Percentiles rank a stretch among this genome's conserved stretches.
Evolutionary conservation across 2,888 invertebrate species (phyloP).

Genomic region (Apamea sordens): DNA sequence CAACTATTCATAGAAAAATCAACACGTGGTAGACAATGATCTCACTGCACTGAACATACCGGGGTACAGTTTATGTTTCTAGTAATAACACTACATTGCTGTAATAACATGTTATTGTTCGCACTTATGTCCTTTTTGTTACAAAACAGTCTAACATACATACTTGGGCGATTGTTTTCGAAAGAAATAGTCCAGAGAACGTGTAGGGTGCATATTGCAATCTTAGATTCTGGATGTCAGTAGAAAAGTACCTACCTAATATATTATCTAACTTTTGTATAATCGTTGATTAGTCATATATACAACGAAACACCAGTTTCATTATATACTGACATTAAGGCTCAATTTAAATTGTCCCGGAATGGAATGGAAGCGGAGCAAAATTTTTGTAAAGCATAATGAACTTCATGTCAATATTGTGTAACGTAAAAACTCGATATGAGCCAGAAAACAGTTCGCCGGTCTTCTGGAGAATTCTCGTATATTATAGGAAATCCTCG

Average conservation of each 20-base stretch:
- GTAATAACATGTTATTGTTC: slow-evolving; percentile 80
- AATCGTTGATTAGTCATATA: too few relatives aligned
- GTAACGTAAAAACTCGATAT: neutral
- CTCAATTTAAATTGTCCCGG: neutral
- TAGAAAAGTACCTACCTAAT: neutral
- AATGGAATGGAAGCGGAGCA: neutral
- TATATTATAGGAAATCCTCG: neutral
- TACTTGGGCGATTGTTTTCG: slow-evolving; percentile 41
- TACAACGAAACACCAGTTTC: neutral
- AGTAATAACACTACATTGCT: slow-evolving; percentile 66
- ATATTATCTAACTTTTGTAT: neutral
- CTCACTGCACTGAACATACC: slow-evolving; percentile 40
- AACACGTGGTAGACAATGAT: slow-evolving; percentile 66
- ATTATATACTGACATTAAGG: neutral
- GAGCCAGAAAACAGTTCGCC: too few relatives aligned
- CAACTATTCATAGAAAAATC: slow-evolving; percentile 60
- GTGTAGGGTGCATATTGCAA: neutral
- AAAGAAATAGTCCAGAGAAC: slow-evolving; percentile 5
- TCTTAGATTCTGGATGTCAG: neutral
- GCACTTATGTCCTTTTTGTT: slow-evolving; percentile 69
- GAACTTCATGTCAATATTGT: neutral
- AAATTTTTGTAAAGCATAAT: neutral
- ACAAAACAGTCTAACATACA: too few relatives aligned
- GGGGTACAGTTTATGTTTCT: slow-evolving; percentile 68
- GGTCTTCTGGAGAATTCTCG: neutral